Evolutionary conservation across 2,797 vertebrate genomes (phyloP).

Genomic region (Tarsius wallacei): DNA sequence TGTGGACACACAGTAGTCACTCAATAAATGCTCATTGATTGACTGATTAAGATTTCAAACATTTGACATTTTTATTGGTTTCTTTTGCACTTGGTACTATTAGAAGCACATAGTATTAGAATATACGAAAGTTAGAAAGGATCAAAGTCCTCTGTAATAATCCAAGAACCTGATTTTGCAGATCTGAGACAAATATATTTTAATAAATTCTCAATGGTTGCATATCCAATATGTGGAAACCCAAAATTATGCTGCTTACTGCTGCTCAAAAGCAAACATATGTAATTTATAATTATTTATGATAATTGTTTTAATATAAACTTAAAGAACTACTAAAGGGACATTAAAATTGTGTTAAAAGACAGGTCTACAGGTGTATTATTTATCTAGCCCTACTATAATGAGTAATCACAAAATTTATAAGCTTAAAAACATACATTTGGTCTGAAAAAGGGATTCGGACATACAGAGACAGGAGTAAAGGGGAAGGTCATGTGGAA

Average conservation of each 20-base stretch:
- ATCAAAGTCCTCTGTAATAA: not conserved
- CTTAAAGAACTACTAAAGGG: not conserved
- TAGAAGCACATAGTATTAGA: fast-evolving
- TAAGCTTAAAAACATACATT: not conserved
- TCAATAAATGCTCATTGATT: not conserved
- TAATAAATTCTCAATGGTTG: too few relatives aligned
- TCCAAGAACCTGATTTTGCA: not conserved
- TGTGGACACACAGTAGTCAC: not conserved
- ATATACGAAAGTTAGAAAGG: not conserved
- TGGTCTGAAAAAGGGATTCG: too few relatives aligned
- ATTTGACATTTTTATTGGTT: not conserved
- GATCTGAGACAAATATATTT: fast-evolving
- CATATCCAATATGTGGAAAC: fast-evolving
- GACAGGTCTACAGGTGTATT: fast-evolving
- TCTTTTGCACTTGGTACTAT: not conserved
- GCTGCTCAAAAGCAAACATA: not conserved
- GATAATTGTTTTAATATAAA: not conserved
- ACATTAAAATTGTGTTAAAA: too few relatives aligned
- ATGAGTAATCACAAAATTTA: too few relatives aligned
- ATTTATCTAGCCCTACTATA: not conserved
- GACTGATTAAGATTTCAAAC: not conserved
- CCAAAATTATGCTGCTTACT: fast-evolving
- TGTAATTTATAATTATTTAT: too few relatives aligned
- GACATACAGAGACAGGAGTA: fast-evolving
- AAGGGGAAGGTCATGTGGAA: fast-evolving